Conservation (phyloP, 2,888 invertebrate genomes). For the Zaprionus lineosus region DNA sequence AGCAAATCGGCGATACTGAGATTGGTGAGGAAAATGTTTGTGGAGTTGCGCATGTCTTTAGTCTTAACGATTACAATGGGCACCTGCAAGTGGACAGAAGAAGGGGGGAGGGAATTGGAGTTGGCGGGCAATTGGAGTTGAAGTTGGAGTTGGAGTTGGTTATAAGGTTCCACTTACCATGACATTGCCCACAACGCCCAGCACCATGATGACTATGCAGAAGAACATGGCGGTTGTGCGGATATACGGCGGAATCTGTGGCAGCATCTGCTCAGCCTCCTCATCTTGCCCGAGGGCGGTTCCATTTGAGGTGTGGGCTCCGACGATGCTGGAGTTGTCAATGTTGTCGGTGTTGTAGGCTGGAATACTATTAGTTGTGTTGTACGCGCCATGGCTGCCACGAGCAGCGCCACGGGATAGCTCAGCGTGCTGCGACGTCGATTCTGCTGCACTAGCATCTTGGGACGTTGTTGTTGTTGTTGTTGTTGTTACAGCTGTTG, state of each 20-base stretch:
- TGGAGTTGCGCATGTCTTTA: slow-evolving; percentile 96
- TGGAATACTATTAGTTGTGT: slow-evolving; percentile 72
- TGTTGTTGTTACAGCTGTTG: slow-evolving; percentile 6
- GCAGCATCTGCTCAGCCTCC: slow-evolving; percentile 77
- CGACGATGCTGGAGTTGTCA: slow-evolving; percentile 6
- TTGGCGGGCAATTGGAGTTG: not conserved
- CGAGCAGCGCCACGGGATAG: slow-evolving; percentile 72
- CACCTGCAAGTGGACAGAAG: slow-evolving; percentile 81
- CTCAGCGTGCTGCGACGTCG: slow-evolving; percentile 62
- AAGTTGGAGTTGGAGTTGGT: not conserved
- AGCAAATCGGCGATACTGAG: slow-evolving; percentile 95
- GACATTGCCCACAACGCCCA: slow-evolving; percentile 95
- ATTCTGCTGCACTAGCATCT: slow-evolving; percentile 48
- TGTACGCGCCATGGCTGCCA: slow-evolving; percentile 72
- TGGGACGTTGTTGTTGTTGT: slow-evolving; percentile 25
- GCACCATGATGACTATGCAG: slow-evolving; percentile 93
- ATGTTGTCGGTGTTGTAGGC: slow-evolving; percentile 46
- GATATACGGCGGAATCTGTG: slow-evolving; percentile 92
- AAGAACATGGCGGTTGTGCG: slow-evolving; percentile 93
- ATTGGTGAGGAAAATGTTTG: slow-evolving; percentile 97
- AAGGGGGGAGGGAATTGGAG: not conserved
- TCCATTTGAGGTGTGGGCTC: slow-evolving; percentile 23
- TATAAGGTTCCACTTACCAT: slow-evolving; percentile 85
- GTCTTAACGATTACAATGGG: slow-evolving; percentile 95
- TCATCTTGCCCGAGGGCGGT: slow-evolving; percentile 19